Percentiles rank a stretch among this genome's conserved stretches.
Evolutionary conservation across 2,888 invertebrate species (phyloP).

Genomic region (Entomobrya multifasciata): DNA sequence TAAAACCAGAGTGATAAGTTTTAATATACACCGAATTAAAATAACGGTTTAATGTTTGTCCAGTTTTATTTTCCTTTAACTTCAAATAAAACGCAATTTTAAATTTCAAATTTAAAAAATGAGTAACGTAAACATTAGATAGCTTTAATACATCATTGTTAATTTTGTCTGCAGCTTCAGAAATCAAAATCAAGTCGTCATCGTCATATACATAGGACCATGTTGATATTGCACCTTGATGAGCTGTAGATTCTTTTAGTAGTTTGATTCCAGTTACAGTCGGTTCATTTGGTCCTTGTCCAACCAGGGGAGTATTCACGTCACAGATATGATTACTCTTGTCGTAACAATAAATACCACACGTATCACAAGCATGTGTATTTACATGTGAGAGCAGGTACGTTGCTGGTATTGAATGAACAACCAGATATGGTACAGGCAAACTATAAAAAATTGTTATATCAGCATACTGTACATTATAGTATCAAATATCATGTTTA

Average conservation of each 20-base stretch:
- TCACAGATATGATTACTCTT: neutral
- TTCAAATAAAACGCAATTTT: neutral
- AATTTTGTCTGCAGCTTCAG: neutral
- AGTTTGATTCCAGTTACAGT: neutral
- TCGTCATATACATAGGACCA: neutral
- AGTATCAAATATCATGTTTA: too few species aligned
- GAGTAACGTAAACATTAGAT: neutral
- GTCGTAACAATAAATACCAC: neutral
- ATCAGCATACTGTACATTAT: too few species aligned
- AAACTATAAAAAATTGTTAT: conserved; percentile 18
- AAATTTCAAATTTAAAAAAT: neutral
- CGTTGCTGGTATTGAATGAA: neutral
- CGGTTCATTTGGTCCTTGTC: neutral
- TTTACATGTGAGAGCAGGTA: neutral
- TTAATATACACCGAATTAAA: neutral
- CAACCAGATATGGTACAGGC: neutral
- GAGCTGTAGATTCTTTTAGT: neutral
- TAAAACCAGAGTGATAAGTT: neutral
- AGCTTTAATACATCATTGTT: neutral
- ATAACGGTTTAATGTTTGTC: neutral
- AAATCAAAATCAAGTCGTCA: neutral
- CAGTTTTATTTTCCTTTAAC: neutral
- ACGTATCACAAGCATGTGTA: neutral
- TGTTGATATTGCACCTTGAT: neutral
- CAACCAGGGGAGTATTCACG: neutral